Percentiles rank a stretch among this genome's conserved stretches.
These are phyloP conservation scores for Natator depressus DNA, from an alignment of 2,113 vertebrate species.

Conservation along the genomic window DNA sequence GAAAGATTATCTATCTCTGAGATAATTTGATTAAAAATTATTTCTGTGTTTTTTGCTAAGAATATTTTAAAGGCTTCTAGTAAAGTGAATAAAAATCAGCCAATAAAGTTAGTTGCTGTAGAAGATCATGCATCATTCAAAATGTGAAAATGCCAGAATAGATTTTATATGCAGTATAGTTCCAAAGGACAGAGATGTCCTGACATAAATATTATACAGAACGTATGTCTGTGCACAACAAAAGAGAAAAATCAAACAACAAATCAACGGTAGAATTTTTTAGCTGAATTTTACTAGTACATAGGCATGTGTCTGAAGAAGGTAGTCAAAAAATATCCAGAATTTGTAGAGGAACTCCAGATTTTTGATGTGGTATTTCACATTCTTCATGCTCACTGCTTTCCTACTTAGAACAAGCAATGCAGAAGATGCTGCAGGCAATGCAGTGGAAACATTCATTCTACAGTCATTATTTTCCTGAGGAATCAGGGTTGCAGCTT, in stretches of 20 bases:
- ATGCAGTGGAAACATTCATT: background rate
- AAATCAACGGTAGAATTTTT: background rate
- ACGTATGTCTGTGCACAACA: background rate
- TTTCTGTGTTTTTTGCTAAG: slow-evolving; percentile 15
- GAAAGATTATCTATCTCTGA: background rate
- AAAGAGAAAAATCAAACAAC: background rate
- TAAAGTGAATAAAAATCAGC: background rate
- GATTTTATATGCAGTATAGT: background rate
- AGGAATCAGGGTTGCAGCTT: background rate
- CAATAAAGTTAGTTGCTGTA: background rate
- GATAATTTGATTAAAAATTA: slow-evolving; percentile 23
- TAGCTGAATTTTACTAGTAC: background rate
- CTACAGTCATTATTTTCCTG: background rate
- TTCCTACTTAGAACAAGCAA: background rate
- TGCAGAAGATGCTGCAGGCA: background rate
- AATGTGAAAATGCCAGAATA: background rate
- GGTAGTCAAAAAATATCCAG: background rate
- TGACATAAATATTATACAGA: background rate
- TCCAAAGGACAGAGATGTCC: background rate
- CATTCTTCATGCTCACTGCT: background rate
- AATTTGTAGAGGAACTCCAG: background rate
- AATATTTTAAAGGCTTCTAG: background rate
- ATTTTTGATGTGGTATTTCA: background rate
- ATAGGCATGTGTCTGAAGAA: background rate
- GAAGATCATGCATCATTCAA: background rate